Percentiles rank a stretch among this genome's conserved stretches.
Evolutionary conservation across 2,113 vertebrate genomes (phyloP).

Genomic region (Burhinus bistriatus): DNA sequence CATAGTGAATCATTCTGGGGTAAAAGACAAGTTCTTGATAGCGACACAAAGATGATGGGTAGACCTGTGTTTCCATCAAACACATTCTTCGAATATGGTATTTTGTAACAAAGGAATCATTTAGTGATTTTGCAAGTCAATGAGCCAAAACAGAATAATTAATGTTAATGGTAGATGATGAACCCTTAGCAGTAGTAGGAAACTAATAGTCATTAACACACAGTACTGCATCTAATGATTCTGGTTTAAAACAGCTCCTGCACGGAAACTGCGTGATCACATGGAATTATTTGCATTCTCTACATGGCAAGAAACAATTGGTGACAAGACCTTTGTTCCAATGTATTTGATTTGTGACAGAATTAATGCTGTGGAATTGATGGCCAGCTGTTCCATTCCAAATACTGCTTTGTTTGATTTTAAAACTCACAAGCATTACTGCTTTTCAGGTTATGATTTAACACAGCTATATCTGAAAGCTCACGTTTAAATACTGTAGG

Average conservation of each 20-base stretch:
- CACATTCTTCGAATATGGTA: background rate
- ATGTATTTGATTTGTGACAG: background rate
- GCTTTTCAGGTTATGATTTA: background rate
- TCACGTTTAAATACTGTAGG: background rate
- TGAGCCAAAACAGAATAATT: slow-evolving; percentile 54
- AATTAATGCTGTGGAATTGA: background rate
- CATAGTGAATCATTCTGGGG: background rate
- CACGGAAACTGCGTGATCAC: background rate
- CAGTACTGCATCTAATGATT: background rate
- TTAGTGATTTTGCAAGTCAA: slow-evolving; percentile 46
- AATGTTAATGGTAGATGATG: slow-evolving; percentile 11
- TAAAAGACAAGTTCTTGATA: background rate
- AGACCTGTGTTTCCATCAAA: background rate
- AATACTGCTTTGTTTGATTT: background rate
- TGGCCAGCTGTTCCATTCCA: background rate
- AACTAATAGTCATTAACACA: slow-evolving; percentile 44
- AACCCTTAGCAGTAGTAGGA: slow-evolving; percentile 12
- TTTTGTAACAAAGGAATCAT: slow-evolving; percentile 34
- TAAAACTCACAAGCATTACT: background rate
- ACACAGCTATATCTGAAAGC: background rate
- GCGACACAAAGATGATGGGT: background rate
- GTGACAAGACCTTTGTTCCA: background rate
- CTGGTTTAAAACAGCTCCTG: background rate
- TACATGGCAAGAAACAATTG: background rate
- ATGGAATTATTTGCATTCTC: background rate